These are phyloP conservation scores for Macrosoma leucophasiata DNA, from an alignment of 2,888 invertebrate genomes.

Conservation along the genomic window DNA sequence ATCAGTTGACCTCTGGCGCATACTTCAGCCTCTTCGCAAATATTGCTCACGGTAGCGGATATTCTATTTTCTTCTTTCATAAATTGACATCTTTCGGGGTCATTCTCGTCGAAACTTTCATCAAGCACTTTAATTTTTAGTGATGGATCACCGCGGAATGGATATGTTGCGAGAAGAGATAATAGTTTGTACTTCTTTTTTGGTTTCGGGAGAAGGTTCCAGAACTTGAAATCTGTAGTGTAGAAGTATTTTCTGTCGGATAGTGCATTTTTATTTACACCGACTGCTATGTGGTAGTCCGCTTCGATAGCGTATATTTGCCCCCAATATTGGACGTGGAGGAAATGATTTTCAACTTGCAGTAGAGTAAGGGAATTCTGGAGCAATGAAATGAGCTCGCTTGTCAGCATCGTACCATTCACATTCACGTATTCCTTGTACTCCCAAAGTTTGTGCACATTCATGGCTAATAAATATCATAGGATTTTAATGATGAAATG, in stretches of 20 bases:
- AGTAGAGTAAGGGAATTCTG: constrained; percentile 86
- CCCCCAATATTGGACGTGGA: constrained; percentile 90
- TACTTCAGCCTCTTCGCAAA: constrained; percentile 84
- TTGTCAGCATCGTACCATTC: constrained; percentile 81
- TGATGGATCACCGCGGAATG: constrained; percentile 71
- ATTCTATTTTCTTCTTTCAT: constrained; percentile 88
- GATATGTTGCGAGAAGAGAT: constrained; percentile 56
- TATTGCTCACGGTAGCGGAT: constrained; percentile 80
- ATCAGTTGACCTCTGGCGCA: constrained; percentile 87
- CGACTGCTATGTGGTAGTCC: constrained; percentile 91
- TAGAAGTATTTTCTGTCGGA: constrained; percentile 85
- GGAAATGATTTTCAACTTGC: constrained; percentile 90
- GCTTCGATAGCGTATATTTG: constrained; percentile 83
- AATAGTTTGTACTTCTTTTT: constrained; percentile 61
- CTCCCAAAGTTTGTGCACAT: constrained; percentile 66
- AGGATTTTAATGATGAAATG: no score
- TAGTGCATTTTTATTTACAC: constrained; percentile 85
- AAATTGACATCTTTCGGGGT: constrained; percentile 59
- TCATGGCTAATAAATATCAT: constrained; percentile 42
- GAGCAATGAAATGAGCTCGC: constrained; percentile 82
- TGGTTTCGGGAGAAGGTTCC: constrained; percentile 71
- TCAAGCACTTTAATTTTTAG: constrained; percentile 66
- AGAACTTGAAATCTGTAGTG: constrained; percentile 81
- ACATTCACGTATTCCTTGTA: constrained; percentile 61
- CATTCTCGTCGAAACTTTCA: constrained; percentile 52